phyloP scores from a whole-genome alignment of 2,888 invertebrate species.

The Noctua pronuba region DNA sequence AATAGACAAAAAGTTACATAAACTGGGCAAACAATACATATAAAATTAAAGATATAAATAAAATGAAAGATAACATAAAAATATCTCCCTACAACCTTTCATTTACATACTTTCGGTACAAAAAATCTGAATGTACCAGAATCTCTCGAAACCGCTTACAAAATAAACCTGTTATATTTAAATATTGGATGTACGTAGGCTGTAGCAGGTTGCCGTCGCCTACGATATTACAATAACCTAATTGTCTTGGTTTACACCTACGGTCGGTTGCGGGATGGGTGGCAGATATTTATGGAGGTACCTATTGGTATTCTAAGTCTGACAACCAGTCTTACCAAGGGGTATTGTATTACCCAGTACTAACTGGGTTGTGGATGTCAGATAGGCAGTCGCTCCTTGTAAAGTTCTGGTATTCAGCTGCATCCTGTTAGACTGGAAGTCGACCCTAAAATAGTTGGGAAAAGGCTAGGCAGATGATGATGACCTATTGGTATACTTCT shows the following conservation, averaged over 20 bases:
- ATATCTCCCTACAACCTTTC: background rate
- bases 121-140: background rate
- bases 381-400: too few species aligned
- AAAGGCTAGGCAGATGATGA: too few species aligned
- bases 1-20: too few species aligned
- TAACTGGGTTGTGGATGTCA: too few species aligned
- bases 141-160: constrained; percentile 29
- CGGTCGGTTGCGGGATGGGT: constrained; percentile 3
- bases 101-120: constrained; percentile 8
- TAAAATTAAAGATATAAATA: too few species aligned
- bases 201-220: constrained; percentile 48
- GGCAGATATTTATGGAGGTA: constrained; percentile 1
- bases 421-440: too few species aligned
- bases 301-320: background rate
- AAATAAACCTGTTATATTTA: constrained; percentile 57
- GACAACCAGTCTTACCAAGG: too few species aligned
- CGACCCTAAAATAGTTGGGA: too few species aligned
- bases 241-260: constrained; percentile 52
- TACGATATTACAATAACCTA: constrained; percentile 53
- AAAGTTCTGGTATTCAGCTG: too few species aligned
- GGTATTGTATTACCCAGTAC: too few species aligned
- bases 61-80: background rate
- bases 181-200: constrained; percentile 51
- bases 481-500: background rate
- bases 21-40: too few species aligned